Evolutionary conservation across 2,113 vertebrate genomes (phyloP), one percentile per base, ranked within the genome.

Genomic region (Pomatostomus ruficeps): DNA sequence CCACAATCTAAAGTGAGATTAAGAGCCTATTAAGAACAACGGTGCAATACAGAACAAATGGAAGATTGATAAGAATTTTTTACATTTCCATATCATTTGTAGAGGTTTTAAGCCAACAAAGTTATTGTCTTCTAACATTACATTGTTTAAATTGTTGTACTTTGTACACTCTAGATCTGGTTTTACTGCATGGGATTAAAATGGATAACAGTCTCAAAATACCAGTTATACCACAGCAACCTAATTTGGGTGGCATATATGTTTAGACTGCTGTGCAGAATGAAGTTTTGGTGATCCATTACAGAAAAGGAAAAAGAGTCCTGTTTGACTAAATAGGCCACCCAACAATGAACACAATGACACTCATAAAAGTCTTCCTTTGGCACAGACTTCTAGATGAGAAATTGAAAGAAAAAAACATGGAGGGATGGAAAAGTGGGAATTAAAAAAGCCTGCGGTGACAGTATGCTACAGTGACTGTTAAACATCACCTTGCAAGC

Each of bases 151-250:
- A 75, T 35, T 68, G 14, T 12, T 68, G 11, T 22, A 72, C 7
- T 55, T 65, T 43, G 13, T 63, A 82, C 10, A 68, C 12, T 22
- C 12, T 18, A 82, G 23, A 82, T 74, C 10, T n/a, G 14, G 16
- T 75, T 92, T 81, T 85, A 58, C 13, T 91, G 42, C 55, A 63
- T 38, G 8, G n/a, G 17, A 7, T 75, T 79, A 58, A 85, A 95
- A 77, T 40, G 6, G 25, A 1, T 75, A 81, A 77, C 9, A 71
- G 61, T 36, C 35, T 82, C 26, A 49, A 91, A 88, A 63, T 23
- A 76, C 3, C 31, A 24, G 10, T 52, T 33, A 43, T 14, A 75
- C 1, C 22, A 83, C 18, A 75, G 22, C 10, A 81, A 65, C 5
- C 46, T 68, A 43, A 80, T 11, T 49, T 58, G 11, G 19, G 20